Evolutionary conservation across 1,140 invertebrate genomes (phyloP).

Genomic region (Drosophila subpulchrella): DNA sequence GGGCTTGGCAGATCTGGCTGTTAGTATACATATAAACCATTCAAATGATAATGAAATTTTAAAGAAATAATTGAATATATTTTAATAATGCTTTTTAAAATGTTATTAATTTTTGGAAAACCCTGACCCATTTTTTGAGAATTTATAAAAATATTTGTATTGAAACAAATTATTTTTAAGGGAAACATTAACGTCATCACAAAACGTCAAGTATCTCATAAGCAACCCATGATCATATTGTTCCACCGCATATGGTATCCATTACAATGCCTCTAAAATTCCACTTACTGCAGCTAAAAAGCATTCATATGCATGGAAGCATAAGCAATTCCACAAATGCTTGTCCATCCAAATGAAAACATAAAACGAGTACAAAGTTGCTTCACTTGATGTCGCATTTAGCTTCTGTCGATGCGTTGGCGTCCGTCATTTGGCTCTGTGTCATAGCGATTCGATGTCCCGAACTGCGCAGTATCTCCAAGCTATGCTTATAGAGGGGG

Average conservation of each 20-base stretch:
- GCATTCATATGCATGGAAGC: conserved; percentile 16
- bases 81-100: too few species aligned
- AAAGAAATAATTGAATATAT: too few species aligned
- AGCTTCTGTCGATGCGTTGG: conserved; percentile 48
- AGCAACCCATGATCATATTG: not conserved
- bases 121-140: not conserved
- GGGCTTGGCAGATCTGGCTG: conserved; percentile 9
- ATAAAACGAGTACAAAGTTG: conserved; percentile 23
- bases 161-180: not conserved
- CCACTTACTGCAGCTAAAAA: conserved; percentile 15
- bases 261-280: conserved; percentile 20
- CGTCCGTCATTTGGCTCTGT: conserved; percentile 33
- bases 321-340: conserved; percentile 3
- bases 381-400: conserved; percentile 39
- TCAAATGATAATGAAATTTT: not conserved
- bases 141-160: not conserved
- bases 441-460: conserved; percentile 12
- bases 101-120: too few species aligned
- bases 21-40: not conserved
- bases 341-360: conserved; percentile 22
- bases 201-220: not conserved
- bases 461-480: conserved; percentile 61
- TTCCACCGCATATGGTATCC: conserved; percentile 25
- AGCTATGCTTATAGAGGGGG: conserved; percentile 46
- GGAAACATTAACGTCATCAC: not conserved